Evolutionary conservation across 2,797 vertebrate species (phyloP).

Genomic region (Eleutherodactylus coqui): DNA sequence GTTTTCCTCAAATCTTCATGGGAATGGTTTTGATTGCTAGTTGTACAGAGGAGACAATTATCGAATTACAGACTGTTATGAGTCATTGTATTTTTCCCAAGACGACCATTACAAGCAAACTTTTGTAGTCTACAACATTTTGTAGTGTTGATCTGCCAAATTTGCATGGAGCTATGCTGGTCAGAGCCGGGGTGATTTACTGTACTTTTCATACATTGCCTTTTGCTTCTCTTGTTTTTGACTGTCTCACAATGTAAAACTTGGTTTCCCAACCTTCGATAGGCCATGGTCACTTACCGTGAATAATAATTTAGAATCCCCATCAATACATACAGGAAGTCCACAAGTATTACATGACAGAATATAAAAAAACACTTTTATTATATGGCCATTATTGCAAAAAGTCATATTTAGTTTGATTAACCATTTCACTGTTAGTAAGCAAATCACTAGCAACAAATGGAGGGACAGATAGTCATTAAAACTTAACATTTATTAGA

Average conservation of each 20-base stretch:
- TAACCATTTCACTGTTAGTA: no score
- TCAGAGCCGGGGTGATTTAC: background rate
- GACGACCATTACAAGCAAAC: background rate
- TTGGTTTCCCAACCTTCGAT: no score
- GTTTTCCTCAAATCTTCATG: conserved; percentile 48
- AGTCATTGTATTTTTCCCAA: background rate
- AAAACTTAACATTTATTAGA: no score
- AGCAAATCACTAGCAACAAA: no score
- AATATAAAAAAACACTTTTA: no score
- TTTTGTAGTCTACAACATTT: background rate
- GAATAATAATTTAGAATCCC: background rate
- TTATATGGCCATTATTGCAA: no score
- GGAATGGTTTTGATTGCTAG: conserved; percentile 30
- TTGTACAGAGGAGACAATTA: background rate
- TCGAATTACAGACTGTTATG: conserved; percentile 39
- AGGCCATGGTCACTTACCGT: background rate
- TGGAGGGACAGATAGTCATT: no score
- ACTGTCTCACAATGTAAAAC: no score
- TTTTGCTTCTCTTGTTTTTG: background rate
- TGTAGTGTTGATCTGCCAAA: background rate
- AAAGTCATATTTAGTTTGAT: no score
- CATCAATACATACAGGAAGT: background rate
- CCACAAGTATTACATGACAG: background rate
- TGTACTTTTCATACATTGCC: background rate
- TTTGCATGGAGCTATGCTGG: background rate